phyloP scores from a whole-genome alignment of 2,888 invertebrate genomes.

The Apomyelois bistriatella region DNA sequence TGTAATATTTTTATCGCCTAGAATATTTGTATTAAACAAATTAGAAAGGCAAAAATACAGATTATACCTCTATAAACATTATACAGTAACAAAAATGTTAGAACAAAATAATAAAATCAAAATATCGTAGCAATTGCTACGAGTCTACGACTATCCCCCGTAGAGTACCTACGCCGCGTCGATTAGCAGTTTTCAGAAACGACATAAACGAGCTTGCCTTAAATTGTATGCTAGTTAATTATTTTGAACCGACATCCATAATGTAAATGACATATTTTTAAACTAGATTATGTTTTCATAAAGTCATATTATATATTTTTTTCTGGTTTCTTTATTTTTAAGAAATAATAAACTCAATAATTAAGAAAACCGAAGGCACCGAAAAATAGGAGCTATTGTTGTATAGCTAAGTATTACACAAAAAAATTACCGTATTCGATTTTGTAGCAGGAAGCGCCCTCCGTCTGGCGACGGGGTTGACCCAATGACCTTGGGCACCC shows the following conservation, averaged over 20 bases:
- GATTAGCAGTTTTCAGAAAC: conserved; percentile 9
- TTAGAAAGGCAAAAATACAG: no score
- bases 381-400: neutral
- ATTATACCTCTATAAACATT: no score
- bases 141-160: neutral
- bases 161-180: neutral
- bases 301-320: no score
- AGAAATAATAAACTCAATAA: neutral
- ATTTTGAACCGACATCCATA: no score
- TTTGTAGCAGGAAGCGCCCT: conserved; percentile 40
- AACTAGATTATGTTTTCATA: no score
- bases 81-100: no score
- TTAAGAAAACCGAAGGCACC: neutral
- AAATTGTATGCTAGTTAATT: no score
- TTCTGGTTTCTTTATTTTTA: no score
- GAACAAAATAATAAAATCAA: neutral
- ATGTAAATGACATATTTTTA: no score
- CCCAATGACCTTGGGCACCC: conserved; percentile 55
- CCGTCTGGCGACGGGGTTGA: conserved; percentile 57
- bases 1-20: no score
- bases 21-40: no score
- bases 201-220: conserved; percentile 6
- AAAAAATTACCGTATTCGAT: neutral
- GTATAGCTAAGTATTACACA: neutral
- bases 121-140: neutral